Percentiles rank a stretch among this genome's conserved stretches.
These are phyloP conservation scores for Octomys mimax DNA, from an alignment of 2,797 vertebrate genomes.

Conservation along the genomic window DNA sequence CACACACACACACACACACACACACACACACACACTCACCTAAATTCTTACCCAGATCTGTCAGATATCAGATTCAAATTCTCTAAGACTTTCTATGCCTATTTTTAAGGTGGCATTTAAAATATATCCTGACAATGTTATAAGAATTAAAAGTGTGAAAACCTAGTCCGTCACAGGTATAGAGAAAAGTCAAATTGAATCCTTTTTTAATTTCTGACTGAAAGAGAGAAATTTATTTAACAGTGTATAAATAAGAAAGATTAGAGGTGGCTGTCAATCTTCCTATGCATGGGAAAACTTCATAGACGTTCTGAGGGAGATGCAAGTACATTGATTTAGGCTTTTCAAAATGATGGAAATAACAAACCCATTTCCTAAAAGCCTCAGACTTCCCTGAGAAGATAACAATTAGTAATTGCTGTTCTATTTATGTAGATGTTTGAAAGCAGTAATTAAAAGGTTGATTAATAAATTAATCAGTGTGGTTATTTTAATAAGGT, in stretches of 20 bases:
- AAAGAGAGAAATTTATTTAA: not conserved
- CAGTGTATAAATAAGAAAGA: not conserved
- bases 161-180: not conserved
- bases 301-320: not conserved
- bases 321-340: not conserved
- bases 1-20: not conserved
- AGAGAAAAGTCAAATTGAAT: conserved; percentile 33
- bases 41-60: not conserved
- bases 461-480: not conserved
- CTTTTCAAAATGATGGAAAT: conserved; percentile 54
- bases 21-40: not conserved
- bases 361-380: conserved; percentile 23
- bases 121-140: not conserved
- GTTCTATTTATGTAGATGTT: not conserved
- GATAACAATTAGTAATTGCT: conserved; percentile 8
- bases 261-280: not conserved
- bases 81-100: not conserved
- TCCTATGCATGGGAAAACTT: not conserved
- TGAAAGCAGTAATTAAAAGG: not conserved
- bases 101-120: not conserved
- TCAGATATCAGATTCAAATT: not conserved
- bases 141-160: not conserved
- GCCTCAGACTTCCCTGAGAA: not conserved
- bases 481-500: conserved; percentile 1
- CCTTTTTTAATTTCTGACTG: conserved; percentile 11